Base-by-base conservation (phyloP, 2,888 invertebrate genomes). In the Cheiracanthium punctorium region DNA sequence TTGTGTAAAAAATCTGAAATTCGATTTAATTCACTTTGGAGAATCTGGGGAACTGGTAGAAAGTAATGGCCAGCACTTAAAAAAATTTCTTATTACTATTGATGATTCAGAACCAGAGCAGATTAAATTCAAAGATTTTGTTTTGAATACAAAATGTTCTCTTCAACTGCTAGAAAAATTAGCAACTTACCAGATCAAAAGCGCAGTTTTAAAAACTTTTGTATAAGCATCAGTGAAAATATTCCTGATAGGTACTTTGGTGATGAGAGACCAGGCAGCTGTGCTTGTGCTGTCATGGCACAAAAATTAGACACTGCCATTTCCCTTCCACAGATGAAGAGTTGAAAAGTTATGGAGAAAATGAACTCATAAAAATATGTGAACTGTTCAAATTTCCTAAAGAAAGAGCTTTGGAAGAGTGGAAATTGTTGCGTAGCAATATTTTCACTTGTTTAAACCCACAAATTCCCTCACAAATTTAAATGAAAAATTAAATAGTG, bases 371-470 rank as follows among this genome's bases (percentile, higher is more conserved):
- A 30, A 24, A 69, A 69, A 28, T 69, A 8, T 69, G 69, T 8
- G 10, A 8, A 1, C 1, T 69, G 14, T 33, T 69, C n/a, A 69
- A 69, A 30, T 69, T 69, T 20, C 69, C 69, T 14, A 29, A 32
- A 8, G 69, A 69, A 69, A 69, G 69, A 69, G 69, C 30, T 69
- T 30, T 69, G 28, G 30, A 30, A 69, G 69, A 69, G n/a, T 69
- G 33, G 69, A 69, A 69, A 69, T 0, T 28, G 28, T 30, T 28
- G 69, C 69, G 69, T 32, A 14, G 30, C 10, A 7, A 29, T 12
- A 69, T 29, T 69, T 69, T 69, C 5, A 32, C 28, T 12, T 17
- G n/a, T 48, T 48, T 48, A 48, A 48, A n/a, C 48, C n/a, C 17
- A 48, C 10, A 2, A 48, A 12, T 48, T 48, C 48, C 12, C 48